Evolutionary conservation across 2,113 vertebrate genomes (phyloP).

Genomic region (Paradisaea rubra): DNA sequence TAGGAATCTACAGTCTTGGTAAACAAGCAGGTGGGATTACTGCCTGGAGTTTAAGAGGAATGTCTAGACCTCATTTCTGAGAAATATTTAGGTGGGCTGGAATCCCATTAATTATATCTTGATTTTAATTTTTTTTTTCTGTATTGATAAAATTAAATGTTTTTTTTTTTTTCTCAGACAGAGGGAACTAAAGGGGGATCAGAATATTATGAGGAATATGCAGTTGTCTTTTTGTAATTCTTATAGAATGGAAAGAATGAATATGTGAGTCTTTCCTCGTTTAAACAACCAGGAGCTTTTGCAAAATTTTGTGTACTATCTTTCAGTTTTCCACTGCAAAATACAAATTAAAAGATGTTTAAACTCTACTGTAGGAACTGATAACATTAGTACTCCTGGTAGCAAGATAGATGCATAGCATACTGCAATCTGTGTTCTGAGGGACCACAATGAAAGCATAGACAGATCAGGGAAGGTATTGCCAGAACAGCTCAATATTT

Average conservation of each 20-base stretch:
- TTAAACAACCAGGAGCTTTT: neutral
- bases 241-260: neutral
- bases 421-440: neutral
- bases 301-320: neutral
- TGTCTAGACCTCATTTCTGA: conserved; percentile 4
- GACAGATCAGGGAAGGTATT: neutral
- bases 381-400: neutral
- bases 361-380: neutral
- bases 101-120: neutral
- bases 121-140: neutral
- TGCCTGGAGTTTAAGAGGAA: neutral
- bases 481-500: neutral
- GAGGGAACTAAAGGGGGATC: neutral
- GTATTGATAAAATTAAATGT: neutral
- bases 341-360: neutral
- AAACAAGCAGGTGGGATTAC: conserved; percentile 12
- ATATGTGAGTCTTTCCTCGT: neutral
- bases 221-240: neutral
- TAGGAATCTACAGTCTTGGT: conserved; percentile 9
- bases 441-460: neutral
- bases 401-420: neutral
- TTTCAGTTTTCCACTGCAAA: neutral
- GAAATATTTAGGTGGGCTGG: neutral
- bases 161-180: neutral
- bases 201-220: neutral